Percentiles rank a stretch among this genome's conserved stretches.
These are phyloP conservation scores for Danaus chrysippus DNA, from an alignment of 2,888 invertebrate genomes.

Conservation along the genomic window DNA sequence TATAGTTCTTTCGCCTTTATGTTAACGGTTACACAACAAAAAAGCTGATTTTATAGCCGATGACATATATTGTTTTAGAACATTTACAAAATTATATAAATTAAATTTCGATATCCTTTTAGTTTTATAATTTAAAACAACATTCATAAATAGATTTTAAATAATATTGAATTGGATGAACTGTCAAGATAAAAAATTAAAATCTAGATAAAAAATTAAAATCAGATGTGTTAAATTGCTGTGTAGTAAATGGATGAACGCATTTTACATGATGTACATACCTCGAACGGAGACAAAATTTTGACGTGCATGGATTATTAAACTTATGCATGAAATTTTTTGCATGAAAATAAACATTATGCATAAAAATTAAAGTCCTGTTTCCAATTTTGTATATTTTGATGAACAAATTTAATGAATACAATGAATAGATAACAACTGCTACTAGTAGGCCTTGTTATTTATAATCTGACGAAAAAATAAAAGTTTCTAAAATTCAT, in stretches of 20 bases:
- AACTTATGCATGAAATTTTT: constrained; percentile 14
- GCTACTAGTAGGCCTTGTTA: too few relatives aligned
- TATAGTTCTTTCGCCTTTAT: not conserved
- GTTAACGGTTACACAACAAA: not conserved
- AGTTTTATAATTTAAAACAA: not conserved
- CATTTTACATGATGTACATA: constrained; percentile 17
- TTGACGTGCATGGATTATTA: constrained; percentile 17
- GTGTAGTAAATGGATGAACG: constrained; percentile 17
- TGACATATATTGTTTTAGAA: not conserved
- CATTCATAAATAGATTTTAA: not conserved
- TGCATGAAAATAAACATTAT: constrained; percentile 5
- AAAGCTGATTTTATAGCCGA: not conserved
- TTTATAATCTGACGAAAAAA: too few relatives aligned
- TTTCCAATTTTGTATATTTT: not conserved
- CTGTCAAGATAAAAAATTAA: not conserved
- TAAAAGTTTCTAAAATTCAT: too few relatives aligned
- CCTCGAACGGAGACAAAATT: constrained; percentile 13
- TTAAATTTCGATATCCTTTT: too few relatives aligned
- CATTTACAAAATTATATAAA: too few relatives aligned
- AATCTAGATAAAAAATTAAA: not conserved
- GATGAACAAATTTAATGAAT: not conserved
- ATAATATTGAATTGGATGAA: not conserved
- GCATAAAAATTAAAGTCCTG: not conserved
- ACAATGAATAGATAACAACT: not conserved
- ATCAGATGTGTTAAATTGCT: constrained; percentile 12